Evolutionary conservation across 1,140 invertebrate genomes (phyloP).

Genomic region (Drosophila carrolli): DNA sequence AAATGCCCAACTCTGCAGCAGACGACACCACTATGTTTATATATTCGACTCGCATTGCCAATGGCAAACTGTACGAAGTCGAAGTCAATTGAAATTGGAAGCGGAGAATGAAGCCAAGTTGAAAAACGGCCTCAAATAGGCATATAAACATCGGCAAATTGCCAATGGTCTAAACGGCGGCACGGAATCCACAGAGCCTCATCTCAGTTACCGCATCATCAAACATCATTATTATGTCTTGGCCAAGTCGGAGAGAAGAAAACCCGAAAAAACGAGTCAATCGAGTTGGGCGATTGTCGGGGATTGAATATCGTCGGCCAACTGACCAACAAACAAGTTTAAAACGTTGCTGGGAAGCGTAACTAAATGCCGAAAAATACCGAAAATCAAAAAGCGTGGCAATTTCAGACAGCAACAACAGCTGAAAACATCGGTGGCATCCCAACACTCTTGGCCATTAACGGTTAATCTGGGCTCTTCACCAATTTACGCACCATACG

Average conservation of each 20-base stretch:
- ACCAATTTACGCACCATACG: conserved; percentile 49
- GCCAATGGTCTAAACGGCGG: conserved; percentile 45
- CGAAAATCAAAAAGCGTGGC: conserved; percentile 79
- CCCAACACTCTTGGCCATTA: conserved; percentile 63
- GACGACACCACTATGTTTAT: neutral
- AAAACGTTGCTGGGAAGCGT: conserved; percentile 27
- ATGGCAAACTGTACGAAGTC: conserved; percentile 37
- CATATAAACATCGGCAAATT: conserved; percentile 72
- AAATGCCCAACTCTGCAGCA: neutral
- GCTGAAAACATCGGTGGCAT: conserved; percentile 6
- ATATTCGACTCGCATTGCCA: conserved; percentile 37
- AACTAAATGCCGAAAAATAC: conserved; percentile 47
- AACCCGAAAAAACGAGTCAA: conserved; percentile 66
- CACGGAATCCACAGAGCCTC: conserved; percentile 19
- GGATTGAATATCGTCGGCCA: conserved; percentile 13
- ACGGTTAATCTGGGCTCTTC: conserved; percentile 72
- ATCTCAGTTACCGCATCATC: conserved; percentile 70
- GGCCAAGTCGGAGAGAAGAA: conserved; percentile 23
- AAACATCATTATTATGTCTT: conserved; percentile 61
- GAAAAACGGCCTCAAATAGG: conserved; percentile 70
- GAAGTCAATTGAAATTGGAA: conserved; percentile 61
- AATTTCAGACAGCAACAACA: conserved; percentile 14
- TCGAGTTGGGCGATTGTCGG: conserved; percentile 47
- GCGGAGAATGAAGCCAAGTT: conserved; percentile 58
- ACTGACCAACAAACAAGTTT: conserved; percentile 36